A percentile compares a stretch with the other conserved stretches of the same genome.
These are phyloP conservation scores for Meiosimyza platycephala DNA, from an alignment of 2,888 invertebrate genomes.

Conservation along the genomic window DNA sequence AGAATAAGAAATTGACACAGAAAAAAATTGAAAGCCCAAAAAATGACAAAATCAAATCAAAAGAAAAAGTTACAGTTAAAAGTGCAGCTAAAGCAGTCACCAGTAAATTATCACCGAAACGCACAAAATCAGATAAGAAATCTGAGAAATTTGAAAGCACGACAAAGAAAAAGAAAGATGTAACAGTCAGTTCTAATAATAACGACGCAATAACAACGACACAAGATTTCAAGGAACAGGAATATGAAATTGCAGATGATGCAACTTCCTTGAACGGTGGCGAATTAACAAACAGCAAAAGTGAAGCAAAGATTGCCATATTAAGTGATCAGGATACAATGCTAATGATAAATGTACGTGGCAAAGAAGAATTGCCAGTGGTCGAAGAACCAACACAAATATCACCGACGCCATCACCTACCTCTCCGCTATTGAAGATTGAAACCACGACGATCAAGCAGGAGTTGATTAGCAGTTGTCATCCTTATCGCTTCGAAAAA, in stretches of 20 bases:
- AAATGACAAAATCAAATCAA: conserved; percentile 42
- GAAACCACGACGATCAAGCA: neutral
- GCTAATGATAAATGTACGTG: conserved; percentile 72
- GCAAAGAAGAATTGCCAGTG: conserved; percentile 78
- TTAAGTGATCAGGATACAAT: conserved; percentile 67
- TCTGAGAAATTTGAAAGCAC: conserved; percentile 40
- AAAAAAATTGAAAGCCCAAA: conserved; percentile 35
- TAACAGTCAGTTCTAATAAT: conserved; percentile 37
- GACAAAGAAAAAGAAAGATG: conserved; percentile 46
- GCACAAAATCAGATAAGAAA: conserved; percentile 52
- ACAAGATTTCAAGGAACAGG: conserved; percentile 56
- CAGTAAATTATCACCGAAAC: conserved; percentile 53
- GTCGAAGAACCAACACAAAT: conserved; percentile 57
- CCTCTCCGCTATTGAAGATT: conserved; percentile 12
- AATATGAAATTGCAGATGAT: conserved; percentile 72
- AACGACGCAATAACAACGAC: conserved; percentile 47
- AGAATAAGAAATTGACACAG: conserved; percentile 39
- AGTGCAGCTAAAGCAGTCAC: conserved; percentile 40
- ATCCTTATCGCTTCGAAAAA: conserved; percentile 55
- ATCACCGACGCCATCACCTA: conserved; percentile 37
- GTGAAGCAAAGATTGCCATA: conserved; percentile 68
- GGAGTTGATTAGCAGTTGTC: conserved; percentile 24
- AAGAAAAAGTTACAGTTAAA: conserved; percentile 38
- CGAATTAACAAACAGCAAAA: conserved; percentile 48
- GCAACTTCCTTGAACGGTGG: conserved; percentile 67